These are phyloP conservation scores for Chondrosia reniformis DNA, from an alignment of 37 sponge, comb jelly and placozoan genomes.

Conservation along the genomic window DNA sequence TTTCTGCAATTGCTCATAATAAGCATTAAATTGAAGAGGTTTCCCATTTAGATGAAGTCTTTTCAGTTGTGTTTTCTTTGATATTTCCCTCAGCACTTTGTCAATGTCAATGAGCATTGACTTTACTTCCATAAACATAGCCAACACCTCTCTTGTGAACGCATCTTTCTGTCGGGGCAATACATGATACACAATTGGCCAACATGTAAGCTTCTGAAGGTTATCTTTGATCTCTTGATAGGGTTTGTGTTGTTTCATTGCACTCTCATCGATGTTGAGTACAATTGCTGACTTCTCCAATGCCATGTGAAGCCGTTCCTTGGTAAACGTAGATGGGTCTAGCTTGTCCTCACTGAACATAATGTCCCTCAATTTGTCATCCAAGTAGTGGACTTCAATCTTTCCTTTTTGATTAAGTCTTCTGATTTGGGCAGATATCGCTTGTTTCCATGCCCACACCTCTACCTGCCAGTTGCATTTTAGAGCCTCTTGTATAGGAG, in stretches of 20 bases:
- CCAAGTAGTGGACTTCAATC: background rate
- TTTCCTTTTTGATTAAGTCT: background rate
- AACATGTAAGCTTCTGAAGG: background rate
- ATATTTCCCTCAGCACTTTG: background rate
- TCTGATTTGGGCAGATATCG: slow-evolving; percentile 19
- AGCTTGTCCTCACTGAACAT: background rate
- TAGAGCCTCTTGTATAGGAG: slow-evolving; percentile 21
- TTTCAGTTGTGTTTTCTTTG: background rate
- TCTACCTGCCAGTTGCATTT: slow-evolving; percentile 30
- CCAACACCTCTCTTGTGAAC: background rate
- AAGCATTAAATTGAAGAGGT: background rate
- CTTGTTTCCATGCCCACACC: slow-evolving; percentile 32
- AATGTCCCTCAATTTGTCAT: background rate
- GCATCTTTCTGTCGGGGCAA: background rate
- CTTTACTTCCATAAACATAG: background rate
- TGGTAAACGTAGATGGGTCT: background rate
- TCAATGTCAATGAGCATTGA: background rate
- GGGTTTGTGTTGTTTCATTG: background rate
- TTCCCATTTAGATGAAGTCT: background rate
- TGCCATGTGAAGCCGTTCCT: background rate
- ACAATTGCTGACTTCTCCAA: background rate
- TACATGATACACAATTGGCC: background rate
- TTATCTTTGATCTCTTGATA: background rate
- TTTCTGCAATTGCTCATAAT: background rate
- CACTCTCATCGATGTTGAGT: background rate